These are phyloP conservation scores for Catharus ustulatus DNA, from an alignment of 2,797 vertebrate genomes.

Conservation along the genomic window DNA sequence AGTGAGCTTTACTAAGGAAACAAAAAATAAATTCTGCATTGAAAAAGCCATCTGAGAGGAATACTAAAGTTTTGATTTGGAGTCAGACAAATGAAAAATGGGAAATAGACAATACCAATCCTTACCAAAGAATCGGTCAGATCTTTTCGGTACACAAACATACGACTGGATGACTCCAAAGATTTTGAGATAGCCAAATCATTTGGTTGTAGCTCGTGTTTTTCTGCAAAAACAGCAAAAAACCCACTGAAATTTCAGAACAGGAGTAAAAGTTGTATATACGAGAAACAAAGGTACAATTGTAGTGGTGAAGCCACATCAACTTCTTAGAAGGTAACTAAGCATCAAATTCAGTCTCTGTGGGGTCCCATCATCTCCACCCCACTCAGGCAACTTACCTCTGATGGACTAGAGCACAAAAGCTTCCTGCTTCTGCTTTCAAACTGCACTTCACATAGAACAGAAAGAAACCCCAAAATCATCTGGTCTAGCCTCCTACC, in stretches of 20 bases:
- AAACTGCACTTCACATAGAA: neutral
- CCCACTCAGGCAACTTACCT: neutral
- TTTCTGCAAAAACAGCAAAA: slow-evolving; percentile 79
- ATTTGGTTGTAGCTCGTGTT: slow-evolving; percentile 87
- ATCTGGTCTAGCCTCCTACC: neutral
- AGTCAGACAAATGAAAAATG: neutral
- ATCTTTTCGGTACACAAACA: slow-evolving; percentile 91
- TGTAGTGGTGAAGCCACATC: neutral
- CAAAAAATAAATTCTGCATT: neutral
- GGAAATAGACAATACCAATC: neutral
- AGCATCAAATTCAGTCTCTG: neutral
- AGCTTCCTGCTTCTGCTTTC: neutral
- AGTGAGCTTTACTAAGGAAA: neutral
- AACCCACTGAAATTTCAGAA: slow-evolving; percentile 20
- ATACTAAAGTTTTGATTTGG: neutral
- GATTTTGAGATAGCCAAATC: slow-evolving; percentile 88
- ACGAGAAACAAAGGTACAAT: slow-evolving; percentile 5
- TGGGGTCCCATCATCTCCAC: neutral
- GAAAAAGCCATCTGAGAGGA: neutral
- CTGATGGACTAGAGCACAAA: neutral
- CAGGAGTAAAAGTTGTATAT: neutral
- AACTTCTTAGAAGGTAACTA: neutral
- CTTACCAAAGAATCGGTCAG: slow-evolving; percentile 88
- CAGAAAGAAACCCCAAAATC: neutral
- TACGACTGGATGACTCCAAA: slow-evolving; percentile 83